Percentiles rank a stretch among this genome's conserved stretches.
phyloP scores from a whole-genome alignment of 2,888 invertebrate species.

The Drosophila neonasuta region DNA sequence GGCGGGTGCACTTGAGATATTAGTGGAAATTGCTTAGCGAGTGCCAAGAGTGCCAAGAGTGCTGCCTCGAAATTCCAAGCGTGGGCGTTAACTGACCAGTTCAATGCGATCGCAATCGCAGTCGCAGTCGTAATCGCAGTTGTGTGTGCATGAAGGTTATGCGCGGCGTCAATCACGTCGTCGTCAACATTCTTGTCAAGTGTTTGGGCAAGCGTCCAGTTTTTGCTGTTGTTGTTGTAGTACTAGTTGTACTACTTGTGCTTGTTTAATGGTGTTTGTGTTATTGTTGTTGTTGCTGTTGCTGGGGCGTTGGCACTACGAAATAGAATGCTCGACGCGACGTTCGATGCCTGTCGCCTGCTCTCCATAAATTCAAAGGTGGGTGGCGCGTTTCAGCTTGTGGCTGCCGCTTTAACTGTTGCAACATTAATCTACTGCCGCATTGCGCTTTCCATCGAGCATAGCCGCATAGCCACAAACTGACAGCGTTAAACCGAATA shows the following conservation, averaged over 20 bases:
- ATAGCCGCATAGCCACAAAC: conserved; percentile 10
- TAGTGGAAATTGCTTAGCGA: conserved; percentile 46
- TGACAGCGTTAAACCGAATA: conserved; percentile 7
- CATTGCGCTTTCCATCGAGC: conserved; percentile 45
- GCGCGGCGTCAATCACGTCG: conserved; percentile 56
- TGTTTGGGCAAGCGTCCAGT: conserved; percentile 64
- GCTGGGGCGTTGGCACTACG: conserved; percentile 38
- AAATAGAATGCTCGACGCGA: conserved; percentile 42
- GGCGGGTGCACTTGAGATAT: conserved; percentile 61
- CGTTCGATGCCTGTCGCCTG: conserved; percentile 18
- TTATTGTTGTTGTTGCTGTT: conserved; percentile 11
- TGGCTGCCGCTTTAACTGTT: conserved; percentile 9
- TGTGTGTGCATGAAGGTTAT: conserved; percentile 49
- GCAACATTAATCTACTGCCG: conserved; percentile 55
- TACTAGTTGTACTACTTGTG: neutral
- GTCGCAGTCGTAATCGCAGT: neutral
- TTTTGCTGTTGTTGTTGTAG: conserved; percentile 8
- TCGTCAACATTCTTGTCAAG: conserved; percentile 57
- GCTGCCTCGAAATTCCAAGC: conserved; percentile 59
- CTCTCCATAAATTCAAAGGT: conserved; percentile 13
- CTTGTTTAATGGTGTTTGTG: neutral
- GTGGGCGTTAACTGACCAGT: conserved; percentile 68
- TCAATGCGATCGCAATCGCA: conserved; percentile 8
- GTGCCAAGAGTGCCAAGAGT: conserved; percentile 5
- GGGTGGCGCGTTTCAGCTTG: conserved; percentile 14